Evolutionary conservation across 2,113 vertebrate species (phyloP).

Genomic region (Phodopus roborovskii): DNA sequence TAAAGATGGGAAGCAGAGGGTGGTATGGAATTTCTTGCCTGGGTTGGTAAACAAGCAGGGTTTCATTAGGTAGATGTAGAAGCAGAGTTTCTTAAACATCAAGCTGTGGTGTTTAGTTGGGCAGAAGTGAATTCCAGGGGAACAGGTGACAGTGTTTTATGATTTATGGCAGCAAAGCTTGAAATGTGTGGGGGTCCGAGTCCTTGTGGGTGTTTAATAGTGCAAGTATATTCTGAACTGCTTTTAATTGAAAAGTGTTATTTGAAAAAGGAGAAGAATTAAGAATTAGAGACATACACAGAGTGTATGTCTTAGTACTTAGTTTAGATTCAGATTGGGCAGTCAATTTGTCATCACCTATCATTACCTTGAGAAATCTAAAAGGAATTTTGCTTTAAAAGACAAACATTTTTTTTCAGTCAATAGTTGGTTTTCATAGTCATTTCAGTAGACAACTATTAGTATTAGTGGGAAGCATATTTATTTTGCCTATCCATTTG

Average conservation of each 20-base stretch:
- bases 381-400: neutral
- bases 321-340: neutral
- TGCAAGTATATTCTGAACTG: neutral
- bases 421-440: neutral
- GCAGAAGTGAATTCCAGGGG: neutral
- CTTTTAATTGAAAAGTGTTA: conserved; percentile 9
- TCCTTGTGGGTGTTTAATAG: neutral
- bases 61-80: neutral
- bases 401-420: fast-evolving
- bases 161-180: neutral
- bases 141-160: neutral
- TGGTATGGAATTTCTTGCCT: neutral
- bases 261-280: neutral
- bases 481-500: neutral
- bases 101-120: neutral
- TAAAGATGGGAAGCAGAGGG: neutral
- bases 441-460: neutral
- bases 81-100: fast-evolving
- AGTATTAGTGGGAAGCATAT: neutral
- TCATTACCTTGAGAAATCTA: neutral
- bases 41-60: neutral
- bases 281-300: neutral
- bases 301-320: neutral
- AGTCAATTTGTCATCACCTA: neutral
- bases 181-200: fast-evolving